These are phyloP conservation scores for Lochmaea capreae DNA, from an alignment of 2,888 invertebrate species.

Conservation along the genomic window DNA sequence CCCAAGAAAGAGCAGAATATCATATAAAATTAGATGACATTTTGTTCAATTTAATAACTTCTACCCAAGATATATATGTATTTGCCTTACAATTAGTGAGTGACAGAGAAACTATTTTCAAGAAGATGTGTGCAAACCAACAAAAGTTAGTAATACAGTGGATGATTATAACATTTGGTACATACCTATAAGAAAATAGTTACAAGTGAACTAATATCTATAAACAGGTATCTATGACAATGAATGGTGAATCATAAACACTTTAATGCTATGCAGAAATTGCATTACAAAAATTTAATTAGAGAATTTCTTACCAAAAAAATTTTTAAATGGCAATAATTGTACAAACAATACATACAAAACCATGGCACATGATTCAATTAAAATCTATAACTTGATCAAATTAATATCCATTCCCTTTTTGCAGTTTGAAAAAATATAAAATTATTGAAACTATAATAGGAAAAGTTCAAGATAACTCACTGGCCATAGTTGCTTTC, in stretches of 20 bases:
- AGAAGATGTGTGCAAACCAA: too few relatives aligned
- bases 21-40: too few relatives aligned
- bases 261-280: not conserved
- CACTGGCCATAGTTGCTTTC: slow-evolving; percentile 21
- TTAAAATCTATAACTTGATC: not conserved
- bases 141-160: too few relatives aligned
- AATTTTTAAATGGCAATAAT: not conserved
- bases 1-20: too few relatives aligned
- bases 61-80: too few relatives aligned
- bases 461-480: slow-evolving; percentile 16
- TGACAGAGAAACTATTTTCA: too few relatives aligned
- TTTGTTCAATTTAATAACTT: too few relatives aligned
- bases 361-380: not conserved
- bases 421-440: slow-evolving; percentile 17
- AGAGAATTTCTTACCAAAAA: not conserved
- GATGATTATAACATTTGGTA: not conserved
- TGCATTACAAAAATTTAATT: not conserved
- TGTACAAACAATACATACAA: not conserved
- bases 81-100: too few relatives aligned
- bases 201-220: not conserved
- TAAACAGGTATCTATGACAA: not conserved
- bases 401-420: slow-evolving; percentile 2
- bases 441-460: slow-evolving; percentile 17
- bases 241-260: slow-evolving; percentile 6
- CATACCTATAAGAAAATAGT: not conserved